Percentiles rank a stretch among this genome's conserved stretches.
Conservation (phyloP, 2,888 invertebrate species). For the Terebella lapidaria region DNA sequence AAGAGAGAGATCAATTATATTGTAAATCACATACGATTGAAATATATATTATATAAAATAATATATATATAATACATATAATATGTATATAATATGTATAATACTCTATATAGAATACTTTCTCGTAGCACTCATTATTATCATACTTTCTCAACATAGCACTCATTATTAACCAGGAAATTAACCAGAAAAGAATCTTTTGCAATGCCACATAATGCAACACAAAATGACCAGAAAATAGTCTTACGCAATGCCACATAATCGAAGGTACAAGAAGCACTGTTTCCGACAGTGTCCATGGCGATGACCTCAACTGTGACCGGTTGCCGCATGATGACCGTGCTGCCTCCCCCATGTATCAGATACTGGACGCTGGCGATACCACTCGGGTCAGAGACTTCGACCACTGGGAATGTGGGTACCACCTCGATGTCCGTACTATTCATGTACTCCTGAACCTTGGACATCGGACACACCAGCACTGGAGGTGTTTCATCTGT, state of each 20-base stretch:
- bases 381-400: constrained; percentile 22
- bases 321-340: constrained; percentile 14
- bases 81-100: too few species aligned
- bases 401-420: constrained; percentile 7
- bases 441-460: constrained; percentile 15
- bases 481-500: constrained; percentile 31
- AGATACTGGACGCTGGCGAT: constrained; percentile 8
- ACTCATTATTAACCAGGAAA: too few species aligned
- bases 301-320: constrained; percentile 61
- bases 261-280: constrained; percentile 93
- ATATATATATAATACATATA: too few species aligned
- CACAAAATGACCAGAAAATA: too few species aligned
- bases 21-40: too few species aligned
- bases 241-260: background rate
- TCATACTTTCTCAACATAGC: too few species aligned
- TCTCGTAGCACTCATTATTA: too few species aligned
- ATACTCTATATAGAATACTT: too few species aligned
- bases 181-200: too few species aligned
- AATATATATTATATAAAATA: too few species aligned
- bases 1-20: too few species aligned
- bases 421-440: constrained; percentile 5
- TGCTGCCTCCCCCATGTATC: constrained; percentile 13
- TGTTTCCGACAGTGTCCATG: constrained; percentile 95
- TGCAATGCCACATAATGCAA: too few species aligned
- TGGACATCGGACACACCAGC: constrained; percentile 27